phyloP scores from a whole-genome alignment of 2,797 vertebrate species.

The Falco concolor region DNA sequence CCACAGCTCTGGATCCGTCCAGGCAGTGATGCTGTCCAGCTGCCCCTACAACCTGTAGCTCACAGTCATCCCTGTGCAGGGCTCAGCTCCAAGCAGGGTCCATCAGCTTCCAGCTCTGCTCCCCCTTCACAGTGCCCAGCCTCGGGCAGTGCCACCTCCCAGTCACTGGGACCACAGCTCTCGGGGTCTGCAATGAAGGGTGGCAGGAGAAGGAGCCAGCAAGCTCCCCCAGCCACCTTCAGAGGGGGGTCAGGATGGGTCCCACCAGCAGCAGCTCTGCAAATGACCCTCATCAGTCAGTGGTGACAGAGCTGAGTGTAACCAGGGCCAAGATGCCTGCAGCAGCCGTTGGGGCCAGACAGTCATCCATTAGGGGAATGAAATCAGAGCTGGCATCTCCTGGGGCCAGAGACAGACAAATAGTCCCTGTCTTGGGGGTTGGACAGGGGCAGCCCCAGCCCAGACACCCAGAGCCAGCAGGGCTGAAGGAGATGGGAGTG shows the following conservation, averaged over 20 bases:
- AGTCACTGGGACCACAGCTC: not conserved
- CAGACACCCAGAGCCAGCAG: not conserved
- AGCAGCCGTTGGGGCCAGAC: not conserved
- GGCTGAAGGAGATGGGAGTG: not conserved
- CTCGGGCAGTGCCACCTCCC: not conserved
- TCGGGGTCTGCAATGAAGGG: not conserved
- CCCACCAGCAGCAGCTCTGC: not conserved
- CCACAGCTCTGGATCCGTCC: not conserved
- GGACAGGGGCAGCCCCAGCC: not conserved
- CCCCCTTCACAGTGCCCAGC: rapidly evolving
- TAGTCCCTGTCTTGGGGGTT: not conserved
- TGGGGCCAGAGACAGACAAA: not conserved
- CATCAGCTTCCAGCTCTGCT: not conserved
- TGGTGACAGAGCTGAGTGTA: not conserved
- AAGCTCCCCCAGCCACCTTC: rapidly evolving
- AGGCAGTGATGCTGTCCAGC: not conserved
- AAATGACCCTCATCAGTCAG: constrained; percentile 42
- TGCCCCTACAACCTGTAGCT: not conserved
- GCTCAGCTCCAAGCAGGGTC: not conserved
- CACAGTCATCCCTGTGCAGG: not conserved
- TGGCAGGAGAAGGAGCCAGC: not conserved
- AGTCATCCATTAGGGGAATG: not conserved
- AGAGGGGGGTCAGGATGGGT: not conserved
- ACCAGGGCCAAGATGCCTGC: not conserved
- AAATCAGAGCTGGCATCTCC: constrained; percentile 1